Evolutionary conservation across 1,140 invertebrate genomes (phyloP).

Genomic region (Ceratitis capitata): DNA sequence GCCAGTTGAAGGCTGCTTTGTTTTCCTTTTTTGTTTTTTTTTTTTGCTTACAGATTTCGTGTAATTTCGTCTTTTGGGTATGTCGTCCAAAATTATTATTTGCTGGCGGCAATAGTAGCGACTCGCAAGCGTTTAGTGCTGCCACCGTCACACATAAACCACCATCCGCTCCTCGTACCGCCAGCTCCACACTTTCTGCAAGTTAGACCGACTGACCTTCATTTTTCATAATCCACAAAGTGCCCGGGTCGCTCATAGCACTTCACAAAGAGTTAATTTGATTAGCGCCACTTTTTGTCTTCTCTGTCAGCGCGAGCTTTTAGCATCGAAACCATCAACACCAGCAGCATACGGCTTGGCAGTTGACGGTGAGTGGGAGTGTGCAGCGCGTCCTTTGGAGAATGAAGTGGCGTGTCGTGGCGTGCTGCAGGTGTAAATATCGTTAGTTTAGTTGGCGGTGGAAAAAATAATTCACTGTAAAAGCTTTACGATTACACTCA

Average conservation of each 20-base stretch:
- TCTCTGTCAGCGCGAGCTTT: not conserved
- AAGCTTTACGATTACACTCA: slow-evolving; percentile 15
- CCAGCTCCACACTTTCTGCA: not conserved
- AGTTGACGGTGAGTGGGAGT: not conserved
- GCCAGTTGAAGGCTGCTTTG: no score
- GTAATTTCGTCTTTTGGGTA: not conserved
- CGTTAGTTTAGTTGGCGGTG: not conserved
- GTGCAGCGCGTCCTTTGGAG: not conserved
- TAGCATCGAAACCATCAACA: not conserved
- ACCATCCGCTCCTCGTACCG: not conserved
- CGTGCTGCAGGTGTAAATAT: slow-evolving; percentile 5
- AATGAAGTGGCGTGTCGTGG: not conserved
- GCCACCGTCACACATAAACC: not conserved
- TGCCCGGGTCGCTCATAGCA: not conserved
- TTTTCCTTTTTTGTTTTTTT: not conserved
- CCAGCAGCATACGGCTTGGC: not conserved
- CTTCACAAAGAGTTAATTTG: slow-evolving; percentile 29
- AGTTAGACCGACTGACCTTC: not conserved
- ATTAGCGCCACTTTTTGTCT: slow-evolving; percentile 19
- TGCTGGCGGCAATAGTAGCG: not conserved
- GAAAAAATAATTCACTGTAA: not conserved
- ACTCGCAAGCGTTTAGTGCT: not conserved
- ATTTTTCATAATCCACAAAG: slow-evolving; percentile 19
- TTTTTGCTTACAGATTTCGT: not conserved
- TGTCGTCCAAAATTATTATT: not conserved